Evolutionary conservation across 2,113 vertebrate species (phyloP).

Genomic region (Odocoileus hemionus): DNA sequence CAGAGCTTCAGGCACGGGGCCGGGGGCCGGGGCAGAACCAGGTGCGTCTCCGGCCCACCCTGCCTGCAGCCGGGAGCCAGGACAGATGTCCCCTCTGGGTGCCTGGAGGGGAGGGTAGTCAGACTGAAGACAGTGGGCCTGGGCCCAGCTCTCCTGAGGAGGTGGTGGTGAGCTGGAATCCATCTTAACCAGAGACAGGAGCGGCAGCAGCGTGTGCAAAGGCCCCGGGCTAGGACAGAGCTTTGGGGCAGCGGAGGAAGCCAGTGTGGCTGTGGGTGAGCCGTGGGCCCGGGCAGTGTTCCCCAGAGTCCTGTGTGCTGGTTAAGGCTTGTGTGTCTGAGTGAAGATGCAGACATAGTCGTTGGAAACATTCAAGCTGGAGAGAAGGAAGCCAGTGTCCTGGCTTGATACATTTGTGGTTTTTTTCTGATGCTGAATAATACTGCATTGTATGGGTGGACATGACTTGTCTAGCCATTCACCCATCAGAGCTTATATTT

Average conservation of each 20-base stretch:
- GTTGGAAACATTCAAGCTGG: background rate
- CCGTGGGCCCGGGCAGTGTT: background rate
- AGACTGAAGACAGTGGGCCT: background rate
- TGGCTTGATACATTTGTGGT: too few relatives aligned
- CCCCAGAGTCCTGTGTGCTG: background rate
- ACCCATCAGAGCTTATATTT: fast-evolving
- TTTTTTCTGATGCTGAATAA: too few relatives aligned
- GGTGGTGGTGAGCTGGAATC: background rate
- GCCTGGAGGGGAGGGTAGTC: background rate
- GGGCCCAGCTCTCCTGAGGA: background rate
- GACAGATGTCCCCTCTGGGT: background rate
- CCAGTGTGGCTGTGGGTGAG: background rate
- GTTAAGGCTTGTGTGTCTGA: too few relatives aligned
- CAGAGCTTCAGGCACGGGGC: fast-evolving
- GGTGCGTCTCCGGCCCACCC: background rate
- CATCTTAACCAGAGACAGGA: background rate
- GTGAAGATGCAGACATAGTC: background rate
- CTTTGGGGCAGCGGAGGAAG: background rate
- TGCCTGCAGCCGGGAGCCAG: background rate
- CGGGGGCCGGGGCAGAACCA: background rate
- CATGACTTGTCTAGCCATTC: fast-evolving
- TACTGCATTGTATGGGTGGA: fast-evolving
- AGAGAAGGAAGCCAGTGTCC: background rate
- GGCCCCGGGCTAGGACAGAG: background rate
- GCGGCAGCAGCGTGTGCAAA: background rate